phyloP scores from a whole-genome alignment of 2,888 invertebrate genomes.

The Leptinotarsa tumamoca region DNA sequence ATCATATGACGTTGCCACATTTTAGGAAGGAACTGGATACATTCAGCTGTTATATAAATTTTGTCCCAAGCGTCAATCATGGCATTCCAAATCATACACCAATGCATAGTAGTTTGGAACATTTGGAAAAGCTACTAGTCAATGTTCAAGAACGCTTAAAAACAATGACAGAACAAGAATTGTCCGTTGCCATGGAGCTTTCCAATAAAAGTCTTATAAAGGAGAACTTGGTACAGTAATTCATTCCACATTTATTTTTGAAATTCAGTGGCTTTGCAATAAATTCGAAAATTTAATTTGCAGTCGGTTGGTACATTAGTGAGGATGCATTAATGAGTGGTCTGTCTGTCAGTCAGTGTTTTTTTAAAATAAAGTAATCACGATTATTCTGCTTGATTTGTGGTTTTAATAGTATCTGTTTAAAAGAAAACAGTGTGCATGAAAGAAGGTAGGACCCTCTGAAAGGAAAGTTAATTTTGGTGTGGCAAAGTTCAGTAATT shows the following conservation, averaged over 20 bases:
- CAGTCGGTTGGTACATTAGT: no score
- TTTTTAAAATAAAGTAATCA: no score
- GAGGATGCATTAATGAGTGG: no score
- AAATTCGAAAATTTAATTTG: no score
- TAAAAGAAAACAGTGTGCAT: no score
- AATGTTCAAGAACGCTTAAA: slow-evolving; percentile 71
- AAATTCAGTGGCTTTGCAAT: no score
- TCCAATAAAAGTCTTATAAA: slow-evolving; percentile 50
- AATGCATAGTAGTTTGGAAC: slow-evolving; percentile 78
- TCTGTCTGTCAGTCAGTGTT: no score
- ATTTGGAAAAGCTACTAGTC: slow-evolving; percentile 76
- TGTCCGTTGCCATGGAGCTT: slow-evolving; percentile 60
- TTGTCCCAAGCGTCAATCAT: slow-evolving; percentile 83
- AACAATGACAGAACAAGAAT: slow-evolving; percentile 71
- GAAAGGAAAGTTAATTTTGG: no score
- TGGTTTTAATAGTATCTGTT: no score
- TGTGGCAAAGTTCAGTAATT: no score
- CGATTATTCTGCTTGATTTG: no score
- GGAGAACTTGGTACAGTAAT: slow-evolving; percentile 17
- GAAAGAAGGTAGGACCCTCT: no score
- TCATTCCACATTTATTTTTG: not conserved
- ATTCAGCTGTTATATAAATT: slow-evolving; percentile 90
- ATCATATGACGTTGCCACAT: not conserved
- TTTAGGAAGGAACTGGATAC: slow-evolving; percentile 83
- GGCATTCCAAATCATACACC: slow-evolving; percentile 87